Percentiles rank a stretch among this genome's conserved stretches.
These are phyloP conservation scores for Microplitis manilae DNA, from an alignment of 2,888 invertebrate genomes.

Conservation along the genomic window DNA sequence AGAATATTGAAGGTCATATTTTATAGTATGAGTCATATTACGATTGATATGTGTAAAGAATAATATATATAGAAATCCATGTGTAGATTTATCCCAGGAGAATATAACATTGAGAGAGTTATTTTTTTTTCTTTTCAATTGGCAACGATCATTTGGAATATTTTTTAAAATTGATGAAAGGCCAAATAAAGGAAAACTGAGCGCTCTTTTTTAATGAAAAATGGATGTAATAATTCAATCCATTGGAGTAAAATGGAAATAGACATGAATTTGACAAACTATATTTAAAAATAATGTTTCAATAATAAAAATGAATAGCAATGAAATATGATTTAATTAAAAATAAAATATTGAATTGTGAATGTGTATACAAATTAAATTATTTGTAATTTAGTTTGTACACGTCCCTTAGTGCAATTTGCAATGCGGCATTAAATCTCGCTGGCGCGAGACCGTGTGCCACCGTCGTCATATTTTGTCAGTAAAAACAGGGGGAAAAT, in stretches of 20 bases:
- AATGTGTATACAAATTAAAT: not conserved
- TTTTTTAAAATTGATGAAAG: constrained; percentile 41
- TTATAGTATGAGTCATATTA: not conserved
- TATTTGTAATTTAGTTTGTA: not conserved
- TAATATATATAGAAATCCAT: not conserved
- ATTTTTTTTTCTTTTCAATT: not conserved
- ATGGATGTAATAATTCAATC: constrained; percentile 44
- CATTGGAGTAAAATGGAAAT: not conserved
- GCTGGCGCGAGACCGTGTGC: constrained; percentile 25
- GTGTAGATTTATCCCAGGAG: constrained; percentile 9
- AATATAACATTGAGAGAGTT: not conserved
- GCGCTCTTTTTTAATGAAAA: constrained; percentile 42
- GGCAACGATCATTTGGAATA: constrained; percentile 4
- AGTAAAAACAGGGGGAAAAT: constrained; percentile 7
- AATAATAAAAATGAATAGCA: not conserved
- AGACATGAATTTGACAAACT: not conserved
- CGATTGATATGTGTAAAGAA: not conserved
- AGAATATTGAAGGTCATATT: not conserved
- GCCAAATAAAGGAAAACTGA: constrained; percentile 30
- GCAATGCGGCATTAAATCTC: constrained; percentile 47
- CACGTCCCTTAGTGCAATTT: constrained; percentile 24
- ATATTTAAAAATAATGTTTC: constrained; percentile 3
- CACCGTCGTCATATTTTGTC: constrained; percentile 45
- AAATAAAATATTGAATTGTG: not conserved
- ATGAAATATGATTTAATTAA: constrained; percentile 1